These are phyloP conservation scores for Lordiphosa clarofinis DNA, from an alignment of 1,140 invertebrate genomes.

Conservation along the genomic window DNA sequence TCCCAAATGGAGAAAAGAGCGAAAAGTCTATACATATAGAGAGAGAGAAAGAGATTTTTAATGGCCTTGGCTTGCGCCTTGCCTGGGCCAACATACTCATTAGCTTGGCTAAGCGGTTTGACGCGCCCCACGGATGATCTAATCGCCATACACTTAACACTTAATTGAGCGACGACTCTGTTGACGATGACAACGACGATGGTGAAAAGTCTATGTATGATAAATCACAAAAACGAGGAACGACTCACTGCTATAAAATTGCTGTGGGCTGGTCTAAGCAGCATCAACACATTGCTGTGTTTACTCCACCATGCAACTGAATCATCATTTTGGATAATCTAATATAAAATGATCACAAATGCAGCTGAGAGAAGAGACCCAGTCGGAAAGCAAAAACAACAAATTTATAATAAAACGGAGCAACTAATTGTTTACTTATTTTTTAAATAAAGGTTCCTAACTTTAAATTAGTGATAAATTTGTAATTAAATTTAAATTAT, in stretches of 20 bases:
- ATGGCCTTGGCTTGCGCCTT: slow-evolving; percentile 37
- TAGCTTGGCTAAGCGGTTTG: slow-evolving; percentile 41
- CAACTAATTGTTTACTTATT: no score
- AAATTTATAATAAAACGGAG: background rate
- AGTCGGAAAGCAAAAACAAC: no score
- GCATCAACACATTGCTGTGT: background rate
- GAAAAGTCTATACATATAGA: background rate
- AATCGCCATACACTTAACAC: slow-evolving; percentile 54
- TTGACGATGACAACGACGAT: slow-evolving; percentile 8
- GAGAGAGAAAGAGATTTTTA: slow-evolving; percentile 13
- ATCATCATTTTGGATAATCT: slow-evolving; percentile 8
- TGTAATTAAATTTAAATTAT: no score
- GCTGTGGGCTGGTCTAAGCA: slow-evolving; percentile 4
- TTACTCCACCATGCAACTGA: slow-evolving; percentile 5
- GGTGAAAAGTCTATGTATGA: slow-evolving; percentile 33
- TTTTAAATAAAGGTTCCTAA: no score
- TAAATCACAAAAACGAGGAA: slow-evolving; percentile 37
- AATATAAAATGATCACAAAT: slow-evolving; percentile 1
- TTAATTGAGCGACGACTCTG: slow-evolving; percentile 29
- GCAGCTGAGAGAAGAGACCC: no score
- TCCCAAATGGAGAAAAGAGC: background rate
- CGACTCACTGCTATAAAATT: slow-evolving; percentile 9
- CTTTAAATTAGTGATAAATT: no score
- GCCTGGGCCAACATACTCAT: slow-evolving; percentile 25
- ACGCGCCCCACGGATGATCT: slow-evolving; percentile 51